Conservation (phyloP, 2,888 invertebrate species). For the Bibio marci region DNA sequence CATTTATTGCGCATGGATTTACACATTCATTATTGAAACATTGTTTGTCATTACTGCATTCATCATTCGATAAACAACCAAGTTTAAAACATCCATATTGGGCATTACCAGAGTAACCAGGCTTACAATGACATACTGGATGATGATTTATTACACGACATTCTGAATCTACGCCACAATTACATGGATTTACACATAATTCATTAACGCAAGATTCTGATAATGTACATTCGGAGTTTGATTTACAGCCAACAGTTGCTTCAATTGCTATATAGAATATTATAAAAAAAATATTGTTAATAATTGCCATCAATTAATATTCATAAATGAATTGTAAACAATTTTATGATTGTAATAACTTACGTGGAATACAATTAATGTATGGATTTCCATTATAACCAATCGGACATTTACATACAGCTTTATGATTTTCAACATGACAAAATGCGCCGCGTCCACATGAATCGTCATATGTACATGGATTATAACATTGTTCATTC, state of each 20-base stretch:
- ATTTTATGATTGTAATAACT: conserved; percentile 24
- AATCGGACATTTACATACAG: conserved; percentile 65
- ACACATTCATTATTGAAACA: conserved; percentile 72
- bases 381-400: conserved; percentile 58
- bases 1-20: conserved; percentile 59
- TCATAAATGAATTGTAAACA: not conserved
- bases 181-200: conserved; percentile 67
- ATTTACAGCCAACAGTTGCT: conserved; percentile 52
- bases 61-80: conserved; percentile 66
- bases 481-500: conserved; percentile 61
- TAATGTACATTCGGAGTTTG: conserved; percentile 63
- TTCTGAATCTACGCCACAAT: conserved; percentile 67
- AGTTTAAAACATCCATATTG: conserved; percentile 64
- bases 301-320: conserved; percentile 5
- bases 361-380: conserved; percentile 62
- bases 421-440: conserved; percentile 54
- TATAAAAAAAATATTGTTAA: conserved; percentile 10
- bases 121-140: conserved; percentile 66
- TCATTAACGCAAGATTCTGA: conserved; percentile 71
- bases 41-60: conserved; percentile 62
- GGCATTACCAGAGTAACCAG: conserved; percentile 73
- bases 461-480: conserved; percentile 47
- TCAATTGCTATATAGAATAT: conserved; percentile 35
- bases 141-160: conserved; percentile 71
- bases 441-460: conserved; percentile 73